These are phyloP conservation scores for Columbina picui DNA, from an alignment of 2,113 vertebrate species.

Conservation along the genomic window DNA sequence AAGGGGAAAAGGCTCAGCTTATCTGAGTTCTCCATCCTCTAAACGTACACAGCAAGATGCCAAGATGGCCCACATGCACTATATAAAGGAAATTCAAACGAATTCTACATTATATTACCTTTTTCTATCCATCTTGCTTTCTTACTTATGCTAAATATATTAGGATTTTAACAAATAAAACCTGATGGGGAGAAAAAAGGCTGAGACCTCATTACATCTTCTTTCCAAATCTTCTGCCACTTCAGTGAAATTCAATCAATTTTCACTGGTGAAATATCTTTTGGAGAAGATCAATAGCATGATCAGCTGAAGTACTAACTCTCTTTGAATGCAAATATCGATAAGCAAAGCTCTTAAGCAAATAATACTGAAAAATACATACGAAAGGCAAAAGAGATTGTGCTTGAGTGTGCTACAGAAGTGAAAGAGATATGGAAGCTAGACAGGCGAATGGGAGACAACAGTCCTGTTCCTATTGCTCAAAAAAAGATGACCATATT, in stretches of 20 bases:
- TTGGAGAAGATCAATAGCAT: not conserved
- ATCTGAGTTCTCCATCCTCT: not conserved
- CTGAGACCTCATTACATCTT: not conserved
- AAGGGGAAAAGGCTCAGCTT: constrained; percentile 4
- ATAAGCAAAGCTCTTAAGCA: not conserved
- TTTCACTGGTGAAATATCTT: constrained; percentile 3
- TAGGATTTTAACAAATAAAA: not conserved
- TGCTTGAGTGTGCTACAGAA: not conserved
- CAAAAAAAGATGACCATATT: not conserved
- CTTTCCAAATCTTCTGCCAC: not conserved
- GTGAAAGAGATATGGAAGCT: not conserved
- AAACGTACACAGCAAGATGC: not conserved
- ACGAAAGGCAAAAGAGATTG: not conserved
- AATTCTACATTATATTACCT: not conserved
- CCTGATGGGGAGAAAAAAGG: not conserved
- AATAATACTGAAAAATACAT: not conserved
- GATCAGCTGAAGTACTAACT: not conserved
- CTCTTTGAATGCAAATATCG: not conserved
- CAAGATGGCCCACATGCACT: not conserved
- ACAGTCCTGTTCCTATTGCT: not conserved
- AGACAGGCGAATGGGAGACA: not conserved
- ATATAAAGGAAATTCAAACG: not conserved
- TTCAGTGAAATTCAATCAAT: not conserved
- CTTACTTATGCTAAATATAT: not conserved
- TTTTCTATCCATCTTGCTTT: not conserved